Evolutionary conservation across 2,113 vertebrate genomes (phyloP), one percentile per base, ranked within the genome.

Genomic region (Heterocephalus glaber): DNA sequence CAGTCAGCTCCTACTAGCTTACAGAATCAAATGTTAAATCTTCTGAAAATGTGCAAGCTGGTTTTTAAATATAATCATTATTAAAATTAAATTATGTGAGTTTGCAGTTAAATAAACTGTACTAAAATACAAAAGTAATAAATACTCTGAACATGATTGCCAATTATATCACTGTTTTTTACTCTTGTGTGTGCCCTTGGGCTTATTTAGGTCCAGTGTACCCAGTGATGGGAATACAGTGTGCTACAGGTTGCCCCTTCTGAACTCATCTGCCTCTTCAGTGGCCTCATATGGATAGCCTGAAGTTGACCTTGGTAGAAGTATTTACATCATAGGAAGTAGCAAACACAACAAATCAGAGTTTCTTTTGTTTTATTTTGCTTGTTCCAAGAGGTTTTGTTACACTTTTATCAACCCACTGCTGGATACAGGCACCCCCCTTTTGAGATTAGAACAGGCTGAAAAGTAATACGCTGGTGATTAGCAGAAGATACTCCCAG

Each of bases 11-110:
- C 52, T 17, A 13, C 54, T 56, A n/a, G 6, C 49, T 92, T 26
- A 1, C 16, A 58, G 9, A 79, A 54, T 12, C 13, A 4, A 47
- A 1, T 76, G 38, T 56, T 65, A 58, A 19, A 74, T 54, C 77
- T 95, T 28, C 13, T 2, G 66, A 82, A 90, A 95, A 58, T 80
- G 10, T 56, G 12, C 10, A 63, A 63, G 58, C 82, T 90, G 33
- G 3, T 66, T 90, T 61, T 96, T 22, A 68, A 83, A 35, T 54
- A 33, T 19, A 79, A 49, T 52, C 49, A 20, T n/a, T 79, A 82
- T 70, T 60, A 77, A 90, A 77, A 86, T 68, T 38, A 96, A 93
- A 88, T 91, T 58, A 52, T 22, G 63, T 44, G 33, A n/a, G 44
- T 26, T 54, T 84, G 70, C 9, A 52, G 70, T 56, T 65, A 84